phyloP scores from a whole-genome alignment of 1,140 invertebrate genomes.

The Caerostris darwini region DNA sequence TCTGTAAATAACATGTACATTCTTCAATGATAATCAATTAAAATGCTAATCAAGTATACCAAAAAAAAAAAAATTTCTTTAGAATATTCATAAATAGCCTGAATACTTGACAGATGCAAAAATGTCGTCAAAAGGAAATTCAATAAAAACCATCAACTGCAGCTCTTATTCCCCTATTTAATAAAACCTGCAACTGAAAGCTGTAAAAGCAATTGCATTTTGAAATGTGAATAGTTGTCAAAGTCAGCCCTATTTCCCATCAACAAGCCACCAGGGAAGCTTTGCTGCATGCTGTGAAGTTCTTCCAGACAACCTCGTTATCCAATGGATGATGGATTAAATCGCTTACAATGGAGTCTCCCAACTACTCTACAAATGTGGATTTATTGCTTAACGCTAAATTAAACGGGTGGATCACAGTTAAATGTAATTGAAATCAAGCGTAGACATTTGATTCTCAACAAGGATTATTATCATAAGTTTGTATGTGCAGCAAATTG shows the following conservation, averaged over 20 bases:
- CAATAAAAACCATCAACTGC: not conserved
- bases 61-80: not conserved
- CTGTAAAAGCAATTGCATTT: constrained; percentile 26
- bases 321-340: constrained; percentile 20
- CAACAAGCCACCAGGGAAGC: constrained; percentile 47
- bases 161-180: not conserved
- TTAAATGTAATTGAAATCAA: not conserved
- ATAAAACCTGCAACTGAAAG: constrained; percentile 2
- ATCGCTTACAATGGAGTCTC: not conserved
- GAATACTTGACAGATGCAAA: not conserved
- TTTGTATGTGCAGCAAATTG: not conserved
- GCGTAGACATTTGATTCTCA: not conserved
- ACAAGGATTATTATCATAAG: not conserved
- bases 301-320: constrained; percentile 42
- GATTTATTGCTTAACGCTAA: not conserved
- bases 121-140: not conserved
- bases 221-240: constrained; percentile 56
- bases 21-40: too few species aligned
- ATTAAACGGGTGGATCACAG: not conserved
- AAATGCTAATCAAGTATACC: too few species aligned
- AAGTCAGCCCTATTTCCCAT: constrained; percentile 49
- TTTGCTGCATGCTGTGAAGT: not conserved
- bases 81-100: not conserved
- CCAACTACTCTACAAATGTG: not conserved
- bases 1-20: too few species aligned